These are phyloP conservation scores for Halcyon chelicuti DNA, from an alignment of 2,797 vertebrate species.

Conservation along the genomic window DNA sequence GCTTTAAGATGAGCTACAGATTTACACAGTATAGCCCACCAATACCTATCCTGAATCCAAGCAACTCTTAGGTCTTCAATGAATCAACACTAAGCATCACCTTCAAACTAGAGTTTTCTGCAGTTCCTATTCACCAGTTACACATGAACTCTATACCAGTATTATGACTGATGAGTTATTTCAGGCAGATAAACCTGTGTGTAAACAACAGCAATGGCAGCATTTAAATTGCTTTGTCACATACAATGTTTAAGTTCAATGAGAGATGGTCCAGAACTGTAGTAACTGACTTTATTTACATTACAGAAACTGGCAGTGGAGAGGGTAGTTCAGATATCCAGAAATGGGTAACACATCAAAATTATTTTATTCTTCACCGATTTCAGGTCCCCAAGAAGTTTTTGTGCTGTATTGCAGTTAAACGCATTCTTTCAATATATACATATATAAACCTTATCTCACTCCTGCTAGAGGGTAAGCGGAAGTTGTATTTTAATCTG, in stretches of 20 bases:
- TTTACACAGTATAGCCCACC: not conserved
- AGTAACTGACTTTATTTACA: not conserved
- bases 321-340: not conserved
- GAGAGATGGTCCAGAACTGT: not conserved
- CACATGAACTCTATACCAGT: fast-evolving
- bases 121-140: not conserved
- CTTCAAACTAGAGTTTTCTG: not conserved
- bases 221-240: not conserved
- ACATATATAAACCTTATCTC: not conserved
- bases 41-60: not conserved
- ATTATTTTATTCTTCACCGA: not conserved
- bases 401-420: not conserved
- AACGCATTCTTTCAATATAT: not conserved
- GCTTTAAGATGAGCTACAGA: not conserved
- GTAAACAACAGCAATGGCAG: not conserved
- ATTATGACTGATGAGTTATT: not conserved
- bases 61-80: not conserved
- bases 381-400: not conserved
- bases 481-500: not conserved
- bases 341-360: not conserved
- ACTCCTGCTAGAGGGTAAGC: not conserved
- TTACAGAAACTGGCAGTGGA: not conserved
- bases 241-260: not conserved
- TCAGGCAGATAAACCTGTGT: not conserved
- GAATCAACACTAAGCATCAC: not conserved